phyloP scores from a whole-genome alignment of 2,113 vertebrate species.

The Puntigrus tetrazona region DNA sequence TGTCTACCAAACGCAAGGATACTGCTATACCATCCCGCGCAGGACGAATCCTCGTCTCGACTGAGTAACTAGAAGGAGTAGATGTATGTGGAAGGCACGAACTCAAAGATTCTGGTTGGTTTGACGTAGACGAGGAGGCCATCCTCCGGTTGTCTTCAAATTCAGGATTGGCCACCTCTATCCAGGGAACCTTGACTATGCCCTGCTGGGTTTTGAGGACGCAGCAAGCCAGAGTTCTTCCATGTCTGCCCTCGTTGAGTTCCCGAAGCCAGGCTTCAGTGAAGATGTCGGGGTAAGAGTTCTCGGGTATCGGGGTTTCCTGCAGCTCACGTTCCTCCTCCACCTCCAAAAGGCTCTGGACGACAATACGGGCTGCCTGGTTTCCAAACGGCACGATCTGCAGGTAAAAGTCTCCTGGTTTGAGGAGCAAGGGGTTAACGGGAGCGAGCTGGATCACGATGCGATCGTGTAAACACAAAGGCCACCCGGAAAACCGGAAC shows the following conservation, averaged over 20 bases:
- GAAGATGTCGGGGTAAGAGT: conserved; percentile 78
- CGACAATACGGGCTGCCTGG: conserved; percentile 77
- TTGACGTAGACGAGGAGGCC: conserved; percentile 54
- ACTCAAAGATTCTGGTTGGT: conserved; percentile 46
- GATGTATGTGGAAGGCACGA: neutral
- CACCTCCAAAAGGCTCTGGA: conserved; percentile 82
- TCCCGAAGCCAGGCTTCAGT: conserved; percentile 81
- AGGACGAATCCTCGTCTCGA: conserved; percentile 53
- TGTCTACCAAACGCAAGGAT: conserved; percentile 63
- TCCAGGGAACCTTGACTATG: conserved; percentile 79
- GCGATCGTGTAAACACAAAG: conserved; percentile 82
- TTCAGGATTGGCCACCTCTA: conserved; percentile 79
- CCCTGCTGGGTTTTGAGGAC: conserved; percentile 81
- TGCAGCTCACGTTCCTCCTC: conserved; percentile 75
- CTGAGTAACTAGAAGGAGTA: neutral
- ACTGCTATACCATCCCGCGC: conserved; percentile 73
- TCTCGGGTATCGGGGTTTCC: conserved; percentile 75
- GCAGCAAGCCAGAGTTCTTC: conserved; percentile 76
- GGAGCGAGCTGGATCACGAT: conserved; percentile 84
- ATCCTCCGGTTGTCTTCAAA: conserved; percentile 72
- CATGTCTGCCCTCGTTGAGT: conserved; percentile 72
- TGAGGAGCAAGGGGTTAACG: conserved; percentile 78
- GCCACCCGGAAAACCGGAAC: conserved; percentile 90
- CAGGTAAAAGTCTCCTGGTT: conserved; percentile 86
- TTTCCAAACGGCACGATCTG: conserved; percentile 80